Evolutionary conservation across 2,113 vertebrate species (phyloP).

Genomic region (Micronisus gabar): DNA sequence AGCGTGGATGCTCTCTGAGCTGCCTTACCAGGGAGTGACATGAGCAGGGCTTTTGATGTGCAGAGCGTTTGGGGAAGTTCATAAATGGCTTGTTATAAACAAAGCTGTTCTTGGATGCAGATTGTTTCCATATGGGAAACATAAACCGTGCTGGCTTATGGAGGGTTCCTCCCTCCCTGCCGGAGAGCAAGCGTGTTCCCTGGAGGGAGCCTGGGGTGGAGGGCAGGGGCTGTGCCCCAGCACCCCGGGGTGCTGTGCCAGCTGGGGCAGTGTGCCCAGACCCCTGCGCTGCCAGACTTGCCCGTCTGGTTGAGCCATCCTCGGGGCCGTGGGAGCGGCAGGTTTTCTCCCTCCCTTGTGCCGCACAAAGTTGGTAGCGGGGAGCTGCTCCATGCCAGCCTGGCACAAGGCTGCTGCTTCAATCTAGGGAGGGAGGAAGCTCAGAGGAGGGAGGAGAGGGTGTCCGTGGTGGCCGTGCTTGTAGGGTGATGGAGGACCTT

Average conservation of each 20-base stretch:
- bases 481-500: background rate
- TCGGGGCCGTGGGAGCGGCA: rapidly evolving
- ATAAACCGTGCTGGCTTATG: background rate
- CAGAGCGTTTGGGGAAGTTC: background rate
- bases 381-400: background rate
- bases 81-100: slow-evolving; percentile 42
- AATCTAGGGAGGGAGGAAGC: background rate
- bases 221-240: background rate
- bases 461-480: background rate
- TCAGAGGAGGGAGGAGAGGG: background rate
- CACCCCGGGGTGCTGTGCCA: background rate
- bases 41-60: slow-evolving; percentile 35
- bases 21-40: slow-evolving; percentile 8
- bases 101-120: slow-evolving; percentile 33
- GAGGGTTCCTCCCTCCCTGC: slow-evolving; percentile 5
- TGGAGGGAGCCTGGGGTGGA: background rate
- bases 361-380: background rate
- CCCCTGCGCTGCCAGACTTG: background rate
- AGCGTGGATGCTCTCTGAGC: background rate
- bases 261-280: rapidly evolving
- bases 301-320: background rate
- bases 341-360: background rate
- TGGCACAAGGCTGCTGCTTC: background rate
- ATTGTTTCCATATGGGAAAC: slow-evolving; percentile 60
- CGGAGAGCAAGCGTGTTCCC: background rate